Evolutionary conservation across 2,113 vertebrate genomes (phyloP).

Genomic region (Lontra canadensis): DNA sequence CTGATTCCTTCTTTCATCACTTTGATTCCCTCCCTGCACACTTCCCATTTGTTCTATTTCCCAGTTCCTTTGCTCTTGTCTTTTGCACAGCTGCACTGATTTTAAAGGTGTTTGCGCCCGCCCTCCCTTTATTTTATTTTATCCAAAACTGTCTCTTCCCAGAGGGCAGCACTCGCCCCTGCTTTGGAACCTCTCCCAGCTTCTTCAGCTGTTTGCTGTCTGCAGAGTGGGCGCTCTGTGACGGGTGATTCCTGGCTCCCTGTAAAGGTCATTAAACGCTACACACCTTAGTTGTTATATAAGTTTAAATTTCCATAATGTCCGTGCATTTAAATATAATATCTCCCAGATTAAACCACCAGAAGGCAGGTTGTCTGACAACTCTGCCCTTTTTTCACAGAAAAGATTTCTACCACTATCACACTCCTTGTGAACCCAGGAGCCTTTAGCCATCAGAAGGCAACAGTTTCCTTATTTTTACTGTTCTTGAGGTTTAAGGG

Average conservation of each 20-base stretch:
- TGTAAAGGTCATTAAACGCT: constrained; percentile 24
- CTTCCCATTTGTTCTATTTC: constrained; percentile 17
- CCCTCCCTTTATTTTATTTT: constrained; percentile 11
- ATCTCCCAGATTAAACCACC: constrained; percentile 19
- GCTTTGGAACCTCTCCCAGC: background rate
- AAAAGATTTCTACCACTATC: constrained; percentile 5
- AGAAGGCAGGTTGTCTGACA: constrained; percentile 17
- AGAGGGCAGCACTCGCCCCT: background rate
- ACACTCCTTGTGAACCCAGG: background rate
- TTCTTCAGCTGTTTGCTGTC: constrained; percentile 13
- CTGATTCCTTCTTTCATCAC: constrained; percentile 16
- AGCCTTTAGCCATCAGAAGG: background rate
- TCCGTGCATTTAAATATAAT: constrained; percentile 40
- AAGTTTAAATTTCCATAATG: constrained; percentile 2
- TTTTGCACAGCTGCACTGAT: background rate
- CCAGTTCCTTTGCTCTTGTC: constrained; percentile 11
- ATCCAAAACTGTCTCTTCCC: background rate
- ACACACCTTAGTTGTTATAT: background rate
- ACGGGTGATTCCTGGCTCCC: background rate
- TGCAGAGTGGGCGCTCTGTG: background rate
- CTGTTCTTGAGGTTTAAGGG: background rate
- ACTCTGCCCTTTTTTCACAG: background rate
- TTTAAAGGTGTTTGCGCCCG: background rate
- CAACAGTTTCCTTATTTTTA: background rate
- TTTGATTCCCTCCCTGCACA: background rate